Evolutionary conservation across 2,113 vertebrate species (phyloP).

Genomic region (Stercorarius parasiticus): DNA sequence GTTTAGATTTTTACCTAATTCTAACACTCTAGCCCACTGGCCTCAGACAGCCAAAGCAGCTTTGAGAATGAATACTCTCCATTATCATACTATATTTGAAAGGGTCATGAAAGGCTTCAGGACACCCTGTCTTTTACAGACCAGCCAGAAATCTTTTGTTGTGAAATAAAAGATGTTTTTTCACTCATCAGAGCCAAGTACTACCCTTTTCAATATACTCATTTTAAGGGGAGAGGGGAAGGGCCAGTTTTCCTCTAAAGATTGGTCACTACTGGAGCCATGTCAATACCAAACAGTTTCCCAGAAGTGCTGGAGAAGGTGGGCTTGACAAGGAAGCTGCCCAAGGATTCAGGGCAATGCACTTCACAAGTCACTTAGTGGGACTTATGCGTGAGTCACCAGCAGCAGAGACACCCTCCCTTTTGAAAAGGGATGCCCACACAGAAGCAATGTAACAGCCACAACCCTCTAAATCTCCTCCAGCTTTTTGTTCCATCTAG

Average conservation of each 20-base stretch:
- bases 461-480: not conserved
- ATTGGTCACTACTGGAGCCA: not conserved
- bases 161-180: slow-evolving; percentile 53
- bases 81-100: slow-evolving; percentile 26
- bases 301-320: not conserved
- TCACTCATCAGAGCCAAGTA: slow-evolving; percentile 41
- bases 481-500: not conserved
- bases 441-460: not conserved
- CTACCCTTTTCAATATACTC: slow-evolving; percentile 31
- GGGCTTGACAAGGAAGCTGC: not conserved
- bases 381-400: not conserved
- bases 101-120: slow-evolving; percentile 19
- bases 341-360: not conserved
- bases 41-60: slow-evolving; percentile 8
- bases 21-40: slow-evolving; percentile 11
- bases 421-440: not conserved
- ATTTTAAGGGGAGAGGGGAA: not conserved
- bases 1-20: slow-evolving; percentile 37
- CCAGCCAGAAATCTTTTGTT: slow-evolving; percentile 49
- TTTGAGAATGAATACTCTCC: slow-evolving; percentile 32
- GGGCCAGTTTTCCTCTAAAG: not conserved
- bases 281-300: slow-evolving; percentile 27
- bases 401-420: not conserved
- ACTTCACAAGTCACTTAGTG: not conserved
- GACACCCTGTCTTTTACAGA: not conserved